Conservation (phyloP, 2,888 invertebrate genomes). For the Drosophila cyrtoloma region DNA sequence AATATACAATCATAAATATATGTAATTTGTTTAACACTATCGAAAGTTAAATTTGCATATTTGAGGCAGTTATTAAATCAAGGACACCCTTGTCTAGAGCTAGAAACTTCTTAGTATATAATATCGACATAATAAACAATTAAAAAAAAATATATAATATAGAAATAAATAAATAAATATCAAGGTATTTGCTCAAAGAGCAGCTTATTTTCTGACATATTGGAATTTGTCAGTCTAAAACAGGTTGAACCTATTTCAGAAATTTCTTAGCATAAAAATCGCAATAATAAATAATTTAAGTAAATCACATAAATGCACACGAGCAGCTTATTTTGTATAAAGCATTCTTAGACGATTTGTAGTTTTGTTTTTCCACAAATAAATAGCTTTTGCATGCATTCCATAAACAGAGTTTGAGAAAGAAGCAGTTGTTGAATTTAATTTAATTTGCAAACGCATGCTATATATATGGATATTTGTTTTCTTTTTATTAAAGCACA, state of each 20-base stretch:
- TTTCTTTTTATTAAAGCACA: not conserved
- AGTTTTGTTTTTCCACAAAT: slow-evolving; percentile 1
- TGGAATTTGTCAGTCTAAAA: not conserved
- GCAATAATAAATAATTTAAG: not conserved
- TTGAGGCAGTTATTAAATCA: not conserved
- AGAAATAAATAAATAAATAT: not conserved
- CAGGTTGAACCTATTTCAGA: not conserved
- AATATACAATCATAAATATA: not conserved
- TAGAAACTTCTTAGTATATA: not conserved
- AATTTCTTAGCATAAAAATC: not conserved
- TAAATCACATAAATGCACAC: not conserved
- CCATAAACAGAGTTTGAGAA: not conserved
- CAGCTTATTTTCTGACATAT: not conserved
- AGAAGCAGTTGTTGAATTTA: not conserved
- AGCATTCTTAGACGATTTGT: not conserved
- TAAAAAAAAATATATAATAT: not conserved
- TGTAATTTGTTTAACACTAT: not conserved
- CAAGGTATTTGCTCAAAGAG: not conserved
- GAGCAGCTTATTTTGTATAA: too few species aligned
- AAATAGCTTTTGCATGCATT: slow-evolving; percentile 10
- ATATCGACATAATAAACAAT: not conserved
- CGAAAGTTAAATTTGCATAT: not conserved
- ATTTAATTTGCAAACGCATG: not conserved
- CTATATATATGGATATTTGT: not conserved
- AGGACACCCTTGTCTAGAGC: not conserved